Conservation (phyloP, 1,140 invertebrate genomes). For the Lordiphosa mommai region DNA sequence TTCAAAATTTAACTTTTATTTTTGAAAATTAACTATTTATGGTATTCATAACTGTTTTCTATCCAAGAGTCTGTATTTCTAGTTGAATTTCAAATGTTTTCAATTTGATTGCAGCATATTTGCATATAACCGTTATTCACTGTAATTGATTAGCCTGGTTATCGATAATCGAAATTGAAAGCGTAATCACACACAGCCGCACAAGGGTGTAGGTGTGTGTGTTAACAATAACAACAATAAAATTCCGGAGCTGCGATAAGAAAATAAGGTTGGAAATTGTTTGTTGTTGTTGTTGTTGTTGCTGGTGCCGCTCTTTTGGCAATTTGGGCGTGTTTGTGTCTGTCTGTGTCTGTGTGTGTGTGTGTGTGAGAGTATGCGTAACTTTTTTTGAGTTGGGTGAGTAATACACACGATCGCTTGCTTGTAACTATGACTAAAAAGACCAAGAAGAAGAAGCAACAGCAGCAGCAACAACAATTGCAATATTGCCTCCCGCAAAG, state of each 20-base stretch:
- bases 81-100: too few relatives aligned
- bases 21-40: too few relatives aligned
- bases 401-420: constrained; percentile 39
- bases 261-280: constrained; percentile 39
- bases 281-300: constrained; percentile 12
- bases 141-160: constrained; percentile 21
- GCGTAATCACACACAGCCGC: constrained; percentile 36
- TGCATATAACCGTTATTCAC: neutral
- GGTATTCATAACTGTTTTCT: too few relatives aligned
- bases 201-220: neutral
- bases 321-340: constrained; percentile 12
- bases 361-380: constrained; percentile 26
- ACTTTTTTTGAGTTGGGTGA: constrained; percentile 43
- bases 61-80: too few relatives aligned
- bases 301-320: constrained; percentile 16
- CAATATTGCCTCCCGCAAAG: constrained; percentile 7
- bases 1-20: too few relatives aligned
- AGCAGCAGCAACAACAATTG: constrained; percentile 17
- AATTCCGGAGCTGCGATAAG: constrained; percentile 58
- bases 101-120: too few relatives aligned
- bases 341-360: constrained; percentile 4
- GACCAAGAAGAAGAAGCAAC: constrained; percentile 16
- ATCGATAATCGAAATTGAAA: constrained; percentile 35
- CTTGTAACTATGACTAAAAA: constrained; percentile 45
- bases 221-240: constrained; percentile 18